Evolutionary conservation across 2,797 vertebrate species (phyloP).

Genomic region (Acestrorhynchus altus): DNA sequence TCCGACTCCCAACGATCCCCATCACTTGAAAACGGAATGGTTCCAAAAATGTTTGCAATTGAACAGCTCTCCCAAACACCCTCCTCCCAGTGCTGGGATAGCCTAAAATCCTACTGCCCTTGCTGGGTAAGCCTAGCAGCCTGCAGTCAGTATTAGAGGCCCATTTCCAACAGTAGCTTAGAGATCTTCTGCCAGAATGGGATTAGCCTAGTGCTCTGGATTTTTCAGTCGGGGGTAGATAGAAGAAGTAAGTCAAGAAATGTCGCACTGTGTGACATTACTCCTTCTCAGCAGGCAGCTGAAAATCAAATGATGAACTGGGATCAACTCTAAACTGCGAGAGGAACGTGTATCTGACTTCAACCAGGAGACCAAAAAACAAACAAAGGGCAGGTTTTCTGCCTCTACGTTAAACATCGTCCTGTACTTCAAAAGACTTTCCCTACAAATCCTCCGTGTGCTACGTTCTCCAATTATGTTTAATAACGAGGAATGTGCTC

Average conservation of each 20-base stretch:
- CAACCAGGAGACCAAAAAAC: neutral
- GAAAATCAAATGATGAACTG: slow-evolving; percentile 17
- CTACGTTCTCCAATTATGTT: neutral
- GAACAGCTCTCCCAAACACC: no score
- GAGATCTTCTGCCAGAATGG: neutral
- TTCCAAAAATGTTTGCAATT: no score
- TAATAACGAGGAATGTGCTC: neutral
- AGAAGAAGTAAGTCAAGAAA: neutral
- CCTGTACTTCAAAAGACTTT: neutral
- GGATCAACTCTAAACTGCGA: slow-evolving; percentile 18
- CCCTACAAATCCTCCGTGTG: neutral
- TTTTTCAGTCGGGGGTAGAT: neutral
- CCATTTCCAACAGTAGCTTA: neutral
- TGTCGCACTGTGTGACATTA: neutral
- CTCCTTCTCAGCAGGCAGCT: slow-evolving; percentile 28
- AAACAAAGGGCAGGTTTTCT: neutral
- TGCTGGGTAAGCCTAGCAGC: neutral
- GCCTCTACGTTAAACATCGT: neutral
- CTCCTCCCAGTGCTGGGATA: neutral
- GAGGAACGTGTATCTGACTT: no score
- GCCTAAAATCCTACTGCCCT: no score
- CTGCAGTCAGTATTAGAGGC: neutral
- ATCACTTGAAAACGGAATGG: no score
- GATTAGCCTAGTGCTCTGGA: slow-evolving; percentile 14
- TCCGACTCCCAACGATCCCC: no score